A percentile compares a stretch with the other conserved stretches of the same genome.
Conservation (phyloP, 2,888 invertebrate genomes). For the Drosophila kuntzei region DNA sequence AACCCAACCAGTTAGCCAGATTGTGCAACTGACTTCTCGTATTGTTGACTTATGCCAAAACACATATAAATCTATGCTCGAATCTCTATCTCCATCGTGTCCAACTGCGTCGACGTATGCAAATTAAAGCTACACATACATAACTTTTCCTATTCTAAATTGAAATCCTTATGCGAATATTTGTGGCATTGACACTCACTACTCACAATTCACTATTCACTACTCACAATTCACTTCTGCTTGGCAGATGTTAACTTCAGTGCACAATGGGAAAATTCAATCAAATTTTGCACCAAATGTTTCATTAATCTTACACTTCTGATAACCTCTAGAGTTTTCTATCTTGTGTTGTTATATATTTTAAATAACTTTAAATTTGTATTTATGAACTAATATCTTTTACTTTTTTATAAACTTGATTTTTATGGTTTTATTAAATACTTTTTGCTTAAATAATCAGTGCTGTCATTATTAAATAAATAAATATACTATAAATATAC, state of each 20-base stretch:
- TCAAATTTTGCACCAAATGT: not conserved
- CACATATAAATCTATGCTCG: conserved; percentile 6
- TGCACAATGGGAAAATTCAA: not conserved
- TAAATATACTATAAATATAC: too few species aligned
- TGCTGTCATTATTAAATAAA: too few species aligned
- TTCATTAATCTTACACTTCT: too few species aligned
- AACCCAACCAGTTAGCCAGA: conserved; percentile 12
- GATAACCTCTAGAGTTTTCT: not conserved
- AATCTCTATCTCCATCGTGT: conserved; percentile 2
- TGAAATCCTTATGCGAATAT: conserved; percentile 38
- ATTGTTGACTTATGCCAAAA: conserved; percentile 21
- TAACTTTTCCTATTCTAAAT: conserved; percentile 59
- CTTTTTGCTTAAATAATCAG: too few species aligned
- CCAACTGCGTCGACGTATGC: conserved; percentile 23
- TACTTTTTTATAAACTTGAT: too few species aligned
- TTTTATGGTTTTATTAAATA: too few species aligned
- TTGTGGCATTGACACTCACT: conserved; percentile 38
- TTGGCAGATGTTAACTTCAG: not conserved
- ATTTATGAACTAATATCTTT: too few species aligned
- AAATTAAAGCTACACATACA: conserved; percentile 56
- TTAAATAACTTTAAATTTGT: too few species aligned
- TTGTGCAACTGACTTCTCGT: conserved; percentile 40
- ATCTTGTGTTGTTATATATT: too few species aligned
- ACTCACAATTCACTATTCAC: not conserved
- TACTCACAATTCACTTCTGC: not conserved